Conservation (phyloP, 2,113 vertebrate genomes). For the Poecile atricapillus region DNA sequence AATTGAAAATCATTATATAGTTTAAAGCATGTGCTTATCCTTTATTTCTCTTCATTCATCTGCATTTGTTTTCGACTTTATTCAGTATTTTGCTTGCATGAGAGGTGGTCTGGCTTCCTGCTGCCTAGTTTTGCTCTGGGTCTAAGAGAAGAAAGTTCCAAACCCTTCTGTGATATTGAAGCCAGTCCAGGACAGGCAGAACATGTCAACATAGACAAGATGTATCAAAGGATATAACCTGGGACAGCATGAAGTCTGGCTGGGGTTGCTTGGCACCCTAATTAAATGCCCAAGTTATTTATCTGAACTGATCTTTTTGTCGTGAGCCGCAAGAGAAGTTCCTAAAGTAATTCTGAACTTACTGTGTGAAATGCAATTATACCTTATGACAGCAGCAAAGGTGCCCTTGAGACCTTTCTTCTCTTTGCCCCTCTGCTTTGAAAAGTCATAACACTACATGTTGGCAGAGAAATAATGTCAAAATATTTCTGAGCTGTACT, state of each 20-base stretch:
- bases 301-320: background rate
- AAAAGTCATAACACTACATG: background rate
- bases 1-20: background rate
- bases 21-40: background rate
- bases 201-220: background rate
- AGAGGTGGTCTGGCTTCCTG: background rate
- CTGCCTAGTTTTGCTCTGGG: background rate
- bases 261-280: background rate
- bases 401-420: background rate
- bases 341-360: background rate
- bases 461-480: background rate
- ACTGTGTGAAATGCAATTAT: background rate
- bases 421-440: background rate
- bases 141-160: background rate
- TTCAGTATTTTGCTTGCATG: background rate
- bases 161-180: background rate
- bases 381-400: background rate
- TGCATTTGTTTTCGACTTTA: background rate
- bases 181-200: background rate
- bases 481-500: background rate
- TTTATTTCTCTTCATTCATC: background rate
- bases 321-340: background rate
- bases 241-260: background rate
- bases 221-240: background rate
- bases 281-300: background rate